Percentiles rank a stretch among this genome's conserved stretches.
Evolutionary conservation across 1,140 invertebrate species (phyloP).

Genomic region (Brachionus sp.): DNA sequence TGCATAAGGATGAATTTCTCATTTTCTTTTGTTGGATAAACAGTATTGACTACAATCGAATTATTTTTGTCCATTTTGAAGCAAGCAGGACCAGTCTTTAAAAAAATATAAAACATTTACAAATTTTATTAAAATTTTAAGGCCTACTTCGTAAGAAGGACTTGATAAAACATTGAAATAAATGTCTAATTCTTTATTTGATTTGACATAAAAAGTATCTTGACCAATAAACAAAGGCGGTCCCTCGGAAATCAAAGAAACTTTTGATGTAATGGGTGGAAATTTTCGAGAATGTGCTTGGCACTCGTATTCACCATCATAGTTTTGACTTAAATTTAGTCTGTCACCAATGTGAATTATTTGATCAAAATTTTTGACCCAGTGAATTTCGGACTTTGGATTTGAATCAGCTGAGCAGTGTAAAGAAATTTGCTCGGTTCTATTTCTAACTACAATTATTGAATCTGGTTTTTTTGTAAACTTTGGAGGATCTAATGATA

Average conservation of each 20-base stretch:
- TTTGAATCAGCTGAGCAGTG: conserved; percentile 17
- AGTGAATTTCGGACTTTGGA: neutral
- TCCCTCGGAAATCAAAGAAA: neutral
- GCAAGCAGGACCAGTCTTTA: neutral
- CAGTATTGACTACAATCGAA: neutral
- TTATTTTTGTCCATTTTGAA: conserved; percentile 9
- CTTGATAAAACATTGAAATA: conserved; percentile 1
- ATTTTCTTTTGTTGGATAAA: neutral
- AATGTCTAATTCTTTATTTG: conserved; percentile 12
- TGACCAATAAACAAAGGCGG: neutral
- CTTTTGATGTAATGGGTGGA: neutral
- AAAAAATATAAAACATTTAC: neutral
- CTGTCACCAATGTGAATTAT: neutral
- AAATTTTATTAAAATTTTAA: neutral
- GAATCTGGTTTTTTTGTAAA: conserved; percentile 4
- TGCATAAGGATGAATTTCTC: neutral
- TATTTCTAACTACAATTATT: neutral
- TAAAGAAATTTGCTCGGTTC: neutral
- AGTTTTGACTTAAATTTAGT: neutral
- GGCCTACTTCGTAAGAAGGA: conserved; percentile 7
- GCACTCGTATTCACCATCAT: neutral
- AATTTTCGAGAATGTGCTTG: neutral
- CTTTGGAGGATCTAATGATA: neutral
- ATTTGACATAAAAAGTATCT: neutral
- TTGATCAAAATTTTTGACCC: neutral